Conservation (phyloP, 2,888 invertebrate genomes). For the Stenurella melanura region DNA sequence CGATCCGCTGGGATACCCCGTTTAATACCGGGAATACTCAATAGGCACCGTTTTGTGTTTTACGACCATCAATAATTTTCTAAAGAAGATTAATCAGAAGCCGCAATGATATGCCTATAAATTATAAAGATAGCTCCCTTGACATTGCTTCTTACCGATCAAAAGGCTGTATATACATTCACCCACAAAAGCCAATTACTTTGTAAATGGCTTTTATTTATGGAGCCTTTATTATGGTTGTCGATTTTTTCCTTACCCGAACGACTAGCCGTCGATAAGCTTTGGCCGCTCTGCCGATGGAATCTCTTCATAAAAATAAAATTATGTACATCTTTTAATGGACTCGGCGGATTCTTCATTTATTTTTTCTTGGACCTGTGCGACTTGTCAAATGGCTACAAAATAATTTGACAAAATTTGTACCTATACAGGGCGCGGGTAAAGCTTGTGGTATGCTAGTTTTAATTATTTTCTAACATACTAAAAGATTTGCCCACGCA, state of each 20-base stretch:
- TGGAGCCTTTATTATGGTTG: constrained; percentile 48
- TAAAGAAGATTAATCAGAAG: constrained; percentile 57
- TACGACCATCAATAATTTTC: constrained; percentile 54
- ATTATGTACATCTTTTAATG: constrained; percentile 7
- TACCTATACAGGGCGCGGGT: neutral
- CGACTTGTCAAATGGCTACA: neutral
- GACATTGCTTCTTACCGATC: constrained; percentile 48
- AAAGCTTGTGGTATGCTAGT: too few relatives aligned
- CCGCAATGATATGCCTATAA: constrained; percentile 58
- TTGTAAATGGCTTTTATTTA: constrained; percentile 54
- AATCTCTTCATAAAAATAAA: constrained; percentile 4
- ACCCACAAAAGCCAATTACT: constrained; percentile 58
- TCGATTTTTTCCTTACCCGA: constrained; percentile 41
- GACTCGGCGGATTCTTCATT: neutral
- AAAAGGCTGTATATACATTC: constrained; percentile 52
- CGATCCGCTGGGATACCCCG: constrained; percentile 1
- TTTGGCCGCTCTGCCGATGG: neutral
- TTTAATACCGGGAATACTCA: constrained; percentile 3
- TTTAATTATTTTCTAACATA: too few relatives aligned
- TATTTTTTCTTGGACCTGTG: neutral
- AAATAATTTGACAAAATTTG: neutral
- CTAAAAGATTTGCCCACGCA: too few relatives aligned
- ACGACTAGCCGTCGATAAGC: neutral
- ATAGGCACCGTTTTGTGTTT: constrained; percentile 35
- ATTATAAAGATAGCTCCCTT: constrained; percentile 42